These are phyloP conservation scores for Zoanthus sansibaricus DNA, from an alignment of 92 coral and sea anemone genomes.

Conservation along the genomic window DNA sequence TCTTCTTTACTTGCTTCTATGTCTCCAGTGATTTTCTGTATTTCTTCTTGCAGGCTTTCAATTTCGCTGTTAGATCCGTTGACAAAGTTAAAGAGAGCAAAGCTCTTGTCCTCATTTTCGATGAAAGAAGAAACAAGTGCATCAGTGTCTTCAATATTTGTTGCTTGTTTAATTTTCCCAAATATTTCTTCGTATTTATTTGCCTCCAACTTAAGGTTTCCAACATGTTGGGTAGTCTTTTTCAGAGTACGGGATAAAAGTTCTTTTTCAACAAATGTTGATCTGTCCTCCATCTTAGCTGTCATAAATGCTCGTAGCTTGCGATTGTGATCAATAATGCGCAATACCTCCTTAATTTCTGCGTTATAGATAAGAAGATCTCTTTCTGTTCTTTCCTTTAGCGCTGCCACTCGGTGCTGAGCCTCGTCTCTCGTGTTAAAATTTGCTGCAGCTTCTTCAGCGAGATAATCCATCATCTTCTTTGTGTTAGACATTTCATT, in stretches of 20 bases:
- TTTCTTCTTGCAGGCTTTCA: slow-evolving; percentile 86
- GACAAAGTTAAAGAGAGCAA: slow-evolving; percentile 95
- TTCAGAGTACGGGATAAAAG: slow-evolving; percentile 64
- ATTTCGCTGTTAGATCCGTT: slow-evolving; percentile 87
- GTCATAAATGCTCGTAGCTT: slow-evolving; percentile 93
- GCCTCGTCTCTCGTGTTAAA: slow-evolving; percentile 93
- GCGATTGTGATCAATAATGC: slow-evolving; percentile 92
- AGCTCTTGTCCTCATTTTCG: slow-evolving; percentile 92
- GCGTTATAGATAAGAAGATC: slow-evolving; percentile 82
- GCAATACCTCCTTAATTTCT: slow-evolving; percentile 92
- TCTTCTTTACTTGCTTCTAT: slow-evolving; percentile 77
- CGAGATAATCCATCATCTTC: slow-evolving; percentile 73
- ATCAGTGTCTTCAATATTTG: slow-evolving; percentile 86
- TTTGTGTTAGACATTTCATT: slow-evolving; percentile 72
- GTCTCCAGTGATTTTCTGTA: slow-evolving; percentile 73
- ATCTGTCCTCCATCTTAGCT: slow-evolving; percentile 91
- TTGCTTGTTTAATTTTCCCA: slow-evolving; percentile 86
- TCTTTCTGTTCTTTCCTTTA: slow-evolving; percentile 91
- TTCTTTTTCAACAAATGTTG: slow-evolving; percentile 78
- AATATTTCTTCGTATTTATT: slow-evolving; percentile 87
- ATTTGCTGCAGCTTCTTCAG: slow-evolving; percentile 80
- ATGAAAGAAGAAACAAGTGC: slow-evolving; percentile 86
- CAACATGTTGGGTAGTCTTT: slow-evolving; percentile 71
- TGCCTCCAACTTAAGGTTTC: slow-evolving; percentile 73
- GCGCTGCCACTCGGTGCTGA: slow-evolving; percentile 91